Conservation (phyloP, 2,113 vertebrate genomes). For the Leucoraja erinaceus region DNA sequence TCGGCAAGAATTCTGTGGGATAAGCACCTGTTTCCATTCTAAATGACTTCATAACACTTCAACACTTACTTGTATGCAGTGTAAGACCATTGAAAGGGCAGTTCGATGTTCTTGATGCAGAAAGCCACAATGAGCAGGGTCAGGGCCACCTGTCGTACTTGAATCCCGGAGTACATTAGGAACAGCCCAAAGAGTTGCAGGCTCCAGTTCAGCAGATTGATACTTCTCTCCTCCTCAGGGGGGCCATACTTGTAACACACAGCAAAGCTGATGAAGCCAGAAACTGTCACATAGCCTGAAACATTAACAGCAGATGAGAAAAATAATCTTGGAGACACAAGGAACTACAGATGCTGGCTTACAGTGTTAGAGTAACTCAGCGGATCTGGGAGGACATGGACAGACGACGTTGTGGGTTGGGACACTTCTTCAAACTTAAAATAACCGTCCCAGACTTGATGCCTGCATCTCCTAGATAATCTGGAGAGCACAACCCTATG, state of each 20-base stretch:
- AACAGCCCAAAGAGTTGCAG: conserved; percentile 80
- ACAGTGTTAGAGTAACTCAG: too few species aligned
- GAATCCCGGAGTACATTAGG: conserved; percentile 74
- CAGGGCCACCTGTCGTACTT: conserved; percentile 77
- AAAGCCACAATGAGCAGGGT: conserved; percentile 66
- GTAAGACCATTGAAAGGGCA: conserved; percentile 63
- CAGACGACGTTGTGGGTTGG: too few species aligned
- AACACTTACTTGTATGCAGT: conserved; percentile 54
- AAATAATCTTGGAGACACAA: neutral
- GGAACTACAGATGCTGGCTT: too few species aligned
- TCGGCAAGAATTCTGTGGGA: too few species aligned
- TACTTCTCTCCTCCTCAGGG: conserved; percentile 75
- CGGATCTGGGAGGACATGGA: too few species aligned
- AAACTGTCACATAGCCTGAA: conserved; percentile 67
- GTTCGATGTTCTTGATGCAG: conserved; percentile 77
- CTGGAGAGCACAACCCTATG: neutral
- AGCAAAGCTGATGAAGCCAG: conserved; percentile 81
- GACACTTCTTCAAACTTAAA: too few species aligned
- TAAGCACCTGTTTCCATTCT: too few species aligned
- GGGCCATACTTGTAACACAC: conserved; percentile 90
- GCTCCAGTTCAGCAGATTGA: conserved; percentile 85
- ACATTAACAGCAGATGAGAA: conserved; percentile 21
- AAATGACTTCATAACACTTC: neutral
- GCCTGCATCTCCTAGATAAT: neutral
- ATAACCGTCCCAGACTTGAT: neutral